Percentiles rank a stretch among this genome's conserved stretches.
Evolutionary conservation across 2,888 invertebrate genomes (phyloP).

Genomic region (Philhelius pedissequus): DNA sequence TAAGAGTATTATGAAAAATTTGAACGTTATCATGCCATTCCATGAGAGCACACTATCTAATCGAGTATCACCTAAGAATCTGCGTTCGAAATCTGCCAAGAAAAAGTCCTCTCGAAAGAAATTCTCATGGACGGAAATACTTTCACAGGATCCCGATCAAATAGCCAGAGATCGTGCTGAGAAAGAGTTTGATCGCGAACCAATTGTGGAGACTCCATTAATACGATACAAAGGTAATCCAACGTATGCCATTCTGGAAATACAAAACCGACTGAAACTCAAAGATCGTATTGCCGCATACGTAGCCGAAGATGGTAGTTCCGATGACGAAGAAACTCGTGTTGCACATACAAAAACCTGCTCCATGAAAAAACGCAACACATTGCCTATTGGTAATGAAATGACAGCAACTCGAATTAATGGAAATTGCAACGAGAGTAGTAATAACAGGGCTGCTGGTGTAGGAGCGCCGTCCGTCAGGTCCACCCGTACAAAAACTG

Average conservation of each 20-base stretch:
- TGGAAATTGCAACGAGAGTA: slow-evolving; percentile 49
- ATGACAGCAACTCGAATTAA: slow-evolving; percentile 14
- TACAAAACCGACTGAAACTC: slow-evolving; percentile 75
- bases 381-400: slow-evolving; percentile 10
- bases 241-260: slow-evolving; percentile 77
- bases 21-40: slow-evolving; percentile 75
- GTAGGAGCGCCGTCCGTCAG: slow-evolving; percentile 31
- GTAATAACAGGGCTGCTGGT: slow-evolving; percentile 30
- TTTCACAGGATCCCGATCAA: slow-evolving; percentile 79
- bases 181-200: slow-evolving; percentile 78
- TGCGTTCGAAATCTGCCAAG: slow-evolving; percentile 81
- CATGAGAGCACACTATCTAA: slow-evolving; percentile 76
- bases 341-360: slow-evolving; percentile 27
- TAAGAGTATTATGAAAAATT: slow-evolving; percentile 75
- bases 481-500: slow-evolving; percentile 73
- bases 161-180: slow-evolving; percentile 79
- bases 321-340: slow-evolving; percentile 36
- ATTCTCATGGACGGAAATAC: slow-evolving; percentile 78
- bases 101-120: slow-evolving; percentile 74
- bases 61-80: slow-evolving; percentile 82
- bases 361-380: slow-evolving; percentile 31
- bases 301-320: slow-evolving; percentile 69
- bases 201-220: slow-evolving; percentile 71
- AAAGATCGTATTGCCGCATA: slow-evolving; percentile 73
- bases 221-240: slow-evolving; percentile 76